Conservation (phyloP, 2,113 vertebrate species). For the Psilopsiagon aurifrons region DNA sequence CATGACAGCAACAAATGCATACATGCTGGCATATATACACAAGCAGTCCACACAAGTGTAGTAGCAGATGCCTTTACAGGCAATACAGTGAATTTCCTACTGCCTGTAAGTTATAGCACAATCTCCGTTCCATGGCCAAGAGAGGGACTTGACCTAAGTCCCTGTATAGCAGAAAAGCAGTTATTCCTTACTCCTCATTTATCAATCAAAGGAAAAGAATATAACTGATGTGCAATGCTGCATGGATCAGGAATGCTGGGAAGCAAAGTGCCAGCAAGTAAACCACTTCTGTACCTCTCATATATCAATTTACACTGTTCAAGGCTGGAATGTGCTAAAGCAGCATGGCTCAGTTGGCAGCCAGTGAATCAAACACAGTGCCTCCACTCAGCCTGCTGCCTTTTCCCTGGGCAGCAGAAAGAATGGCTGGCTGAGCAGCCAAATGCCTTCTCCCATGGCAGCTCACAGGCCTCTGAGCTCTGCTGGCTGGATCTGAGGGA, state of each 20-base stretch:
- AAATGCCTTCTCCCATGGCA: accelerated
- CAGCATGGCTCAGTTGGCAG: conserved; percentile 6
- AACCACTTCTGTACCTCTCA: conserved; percentile 28
- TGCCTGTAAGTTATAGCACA: not conserved
- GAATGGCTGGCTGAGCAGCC: not conserved
- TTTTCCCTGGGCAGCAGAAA: not conserved
- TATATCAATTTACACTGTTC: conserved; percentile 24
- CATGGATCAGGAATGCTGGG: not conserved
- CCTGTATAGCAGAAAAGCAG: not conserved
- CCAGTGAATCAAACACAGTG: not conserved
- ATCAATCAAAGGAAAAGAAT: not conserved
- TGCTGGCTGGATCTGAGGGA: not conserved
- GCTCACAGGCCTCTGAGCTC: not conserved
- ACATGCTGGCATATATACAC: not conserved
- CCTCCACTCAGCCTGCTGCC: not conserved
- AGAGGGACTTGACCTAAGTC: not conserved
- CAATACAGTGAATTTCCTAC: not conserved
- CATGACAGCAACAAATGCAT: not conserved
- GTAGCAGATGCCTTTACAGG: not conserved
- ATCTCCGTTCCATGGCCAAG: not conserved
- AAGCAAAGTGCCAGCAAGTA: not conserved
- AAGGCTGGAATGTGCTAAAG: conserved; percentile 40
- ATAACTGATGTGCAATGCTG: not conserved
- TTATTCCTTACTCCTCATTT: not conserved
- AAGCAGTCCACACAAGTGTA: not conserved